Evolutionary conservation across 2,888 invertebrate genomes (phyloP).

Genomic region (Doris montereyensis): DNA sequence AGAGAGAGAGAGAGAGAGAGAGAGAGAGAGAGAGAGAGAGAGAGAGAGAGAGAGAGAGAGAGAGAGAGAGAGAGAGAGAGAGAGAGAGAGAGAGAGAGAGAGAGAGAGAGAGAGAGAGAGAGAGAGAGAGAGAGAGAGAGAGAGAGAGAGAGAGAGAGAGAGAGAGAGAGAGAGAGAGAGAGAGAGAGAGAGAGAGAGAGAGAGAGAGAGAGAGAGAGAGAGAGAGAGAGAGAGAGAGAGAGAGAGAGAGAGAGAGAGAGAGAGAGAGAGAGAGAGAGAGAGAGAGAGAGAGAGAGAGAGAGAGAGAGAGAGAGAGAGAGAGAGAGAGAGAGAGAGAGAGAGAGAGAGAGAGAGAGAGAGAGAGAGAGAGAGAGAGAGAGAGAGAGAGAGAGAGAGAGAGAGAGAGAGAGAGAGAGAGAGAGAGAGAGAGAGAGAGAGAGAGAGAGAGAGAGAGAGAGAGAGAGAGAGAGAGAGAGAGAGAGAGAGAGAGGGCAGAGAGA

Average conservation of each 20-base stretch:
- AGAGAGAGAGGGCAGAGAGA: not conserved
- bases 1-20: too few relatives aligned
- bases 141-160: not conserved
- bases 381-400: not conserved
- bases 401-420: not conserved
- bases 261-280: slow-evolving; percentile 4
- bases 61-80: not conserved
- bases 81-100: not conserved
- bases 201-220: not conserved
- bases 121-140: too few relatives aligned
- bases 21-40: too few relatives aligned
- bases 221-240: not conserved
- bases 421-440: not conserved
- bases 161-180: not conserved
- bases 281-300: not conserved
- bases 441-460: too few relatives aligned
- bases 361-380: not conserved
- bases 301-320: not conserved
- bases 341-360: not conserved
- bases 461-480: not conserved
- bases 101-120: too few relatives aligned
- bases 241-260: slow-evolving; percentile 4
- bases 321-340: not conserved
- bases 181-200: not conserved
- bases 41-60: too few relatives aligned